These are phyloP conservation scores for Microctenopoma stevenorrisi DNA, from an alignment of 2,797 vertebrate genomes.

Conservation along the genomic window DNA sequence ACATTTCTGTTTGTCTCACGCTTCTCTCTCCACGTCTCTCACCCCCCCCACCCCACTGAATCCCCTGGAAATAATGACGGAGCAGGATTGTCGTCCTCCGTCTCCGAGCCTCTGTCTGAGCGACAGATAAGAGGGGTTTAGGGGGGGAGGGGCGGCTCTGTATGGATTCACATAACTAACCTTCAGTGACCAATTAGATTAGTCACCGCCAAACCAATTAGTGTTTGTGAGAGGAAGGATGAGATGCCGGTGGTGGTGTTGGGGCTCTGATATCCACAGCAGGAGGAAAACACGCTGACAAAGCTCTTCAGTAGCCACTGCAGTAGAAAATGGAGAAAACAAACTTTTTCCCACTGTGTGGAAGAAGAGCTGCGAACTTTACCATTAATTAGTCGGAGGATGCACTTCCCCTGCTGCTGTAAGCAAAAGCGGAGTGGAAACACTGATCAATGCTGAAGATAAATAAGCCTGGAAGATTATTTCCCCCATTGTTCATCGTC, in stretches of 20 bases:
- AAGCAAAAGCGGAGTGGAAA: not conserved
- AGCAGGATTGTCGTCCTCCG: not conserved
- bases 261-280: constrained; percentile 37
- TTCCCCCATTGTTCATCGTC: not conserved
- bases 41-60: not conserved
- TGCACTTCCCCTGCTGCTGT: not conserved
- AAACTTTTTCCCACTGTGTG: not conserved
- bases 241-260: constrained; percentile 25
- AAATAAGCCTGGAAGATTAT: not conserved
- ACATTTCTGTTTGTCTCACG: not conserved
- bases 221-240: constrained; percentile 40
- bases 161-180: constrained; percentile 59
- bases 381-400: constrained; percentile 10
- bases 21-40: not conserved
- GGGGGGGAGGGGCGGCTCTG: constrained; percentile 1
- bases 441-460: not conserved
- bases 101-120: constrained; percentile 20
- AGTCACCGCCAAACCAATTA: constrained; percentile 57
- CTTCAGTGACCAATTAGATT: constrained; percentile 66
- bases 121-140: constrained; percentile 24
- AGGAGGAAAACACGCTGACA: constrained; percentile 46
- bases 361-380: constrained; percentile 8
- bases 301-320: constrained; percentile 37
- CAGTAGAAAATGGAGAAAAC: constrained; percentile 20
- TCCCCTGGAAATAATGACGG: constrained; percentile 6